Evolutionary conservation across 1,140 invertebrate species (phyloP), one percentile per base, ranked within the genome.

Genomic region (Kradibia gibbosae): DNA sequence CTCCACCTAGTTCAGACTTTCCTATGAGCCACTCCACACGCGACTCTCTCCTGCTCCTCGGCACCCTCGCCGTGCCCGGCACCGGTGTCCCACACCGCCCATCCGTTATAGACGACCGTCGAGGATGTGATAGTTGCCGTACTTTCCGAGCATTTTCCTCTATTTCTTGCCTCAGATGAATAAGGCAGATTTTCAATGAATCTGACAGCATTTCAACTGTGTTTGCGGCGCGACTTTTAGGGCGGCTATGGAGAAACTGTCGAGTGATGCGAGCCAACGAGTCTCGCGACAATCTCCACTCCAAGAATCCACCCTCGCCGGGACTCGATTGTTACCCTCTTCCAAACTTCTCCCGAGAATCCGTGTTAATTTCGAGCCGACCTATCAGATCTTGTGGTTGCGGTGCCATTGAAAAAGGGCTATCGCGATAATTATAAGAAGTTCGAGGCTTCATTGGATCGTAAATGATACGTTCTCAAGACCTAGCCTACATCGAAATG

Each of bases 131-230:
- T 67, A 67, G 62, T 67, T 67, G 62, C 17, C 8, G 62, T 67
- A 67, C 34, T 67, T 67, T 67, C n/a, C n/a, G n/a, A n/a, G 62
- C 15, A n/a, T 67, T 67, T 67, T 67, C 17, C 62, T 39, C 62
- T 67, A 67, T 67, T 67, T 67, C 62, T 67, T 67, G 34, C 62
- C n/a, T 17, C 62, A 15, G 34, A 39, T 22, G 34, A 67, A 67
- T 67, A 67, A 22, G 34, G 39, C 62, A 67, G 62, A 67, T 67
- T 67, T 67, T 67, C 62, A 67, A 39, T 67, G 62, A 67, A 67
- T 67, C 62, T 67, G 34, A 67, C 34, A 67, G 39, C 62, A 67
- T 67, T 67, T 39, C 62, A 67, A 67, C 34, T 2, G 34, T 39
- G 62, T 67, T 67, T 67, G 62, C 22, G 34, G 34, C 10, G 10